Base-by-base conservation (phyloP, 92 coral and sea anemone species). In the Porites evermanni region DNA sequence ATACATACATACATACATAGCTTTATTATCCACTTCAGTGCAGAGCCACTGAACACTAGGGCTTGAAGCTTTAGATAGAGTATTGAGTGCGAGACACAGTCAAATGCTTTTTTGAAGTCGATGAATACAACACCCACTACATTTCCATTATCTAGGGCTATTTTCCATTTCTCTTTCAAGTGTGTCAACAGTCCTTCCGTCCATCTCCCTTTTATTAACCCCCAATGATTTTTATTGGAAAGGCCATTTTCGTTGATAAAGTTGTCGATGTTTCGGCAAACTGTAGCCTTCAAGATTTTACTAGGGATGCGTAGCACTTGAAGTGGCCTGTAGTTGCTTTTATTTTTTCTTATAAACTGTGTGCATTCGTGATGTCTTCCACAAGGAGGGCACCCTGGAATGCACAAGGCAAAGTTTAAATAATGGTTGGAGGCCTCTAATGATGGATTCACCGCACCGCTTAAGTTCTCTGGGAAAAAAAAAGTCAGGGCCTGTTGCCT, bases 391-490 rank as follows among this genome's bases (percentile, higher is more conserved):
- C 9, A 82, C 74, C 38, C 70, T 66, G 12, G 72, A 64, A n/a
- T 53, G 76, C 58, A 66, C 78, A 17, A 26, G 70, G 58, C 89
- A 77, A 11, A 58, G 70, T 38, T 60, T 76, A 54, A 79, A 84
- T 11, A 73, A 56, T 53, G 76, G 64, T 60, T 12, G 61, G 65
- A 89, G 80, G 24, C 89, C 83, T 50, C 64, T 68, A 53, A 61
- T 68, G 53, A 75, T 75, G 32, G 83, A 79, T 60, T 84, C 89
- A 1, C 89, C 93, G 72, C 65, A 53, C 24, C 73, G 72, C 53
- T 80, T 64, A 53, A 84, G 75, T 53, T 89, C 93, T 85, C 81
- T 72, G 32, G 93, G 93, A 59, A 26, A 64, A 67, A 89, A 74
- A 12, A 12, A 5, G 58, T 89, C 93, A 53, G 83, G 90, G 24